Evolutionary conservation across 2,888 invertebrate species (phyloP).

Genomic region (Hipparchia sbordonii): DNA sequence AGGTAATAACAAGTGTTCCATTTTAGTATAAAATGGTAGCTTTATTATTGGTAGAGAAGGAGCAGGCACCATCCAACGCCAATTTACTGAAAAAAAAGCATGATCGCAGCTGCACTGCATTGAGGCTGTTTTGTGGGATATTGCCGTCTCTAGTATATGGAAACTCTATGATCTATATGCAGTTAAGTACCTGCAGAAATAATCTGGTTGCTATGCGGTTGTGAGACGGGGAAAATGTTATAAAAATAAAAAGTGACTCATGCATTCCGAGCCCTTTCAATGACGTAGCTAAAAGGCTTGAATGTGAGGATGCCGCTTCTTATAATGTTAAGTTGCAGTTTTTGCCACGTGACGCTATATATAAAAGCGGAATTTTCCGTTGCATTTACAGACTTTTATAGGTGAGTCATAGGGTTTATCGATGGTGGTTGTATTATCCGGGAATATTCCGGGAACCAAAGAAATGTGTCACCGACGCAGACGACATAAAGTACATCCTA

Average conservation of each 20-base stretch:
- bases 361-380: conserved; percentile 14
- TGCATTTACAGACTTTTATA: neutral
- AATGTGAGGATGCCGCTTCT: conserved; percentile 55
- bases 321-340: conserved; percentile 43
- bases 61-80: no score
- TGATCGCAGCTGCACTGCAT: no score
- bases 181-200: conserved; percentile 14
- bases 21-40: no score
- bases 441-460: neutral
- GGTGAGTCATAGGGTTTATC: conserved; percentile 6
- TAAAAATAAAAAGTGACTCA: conserved; percentile 61
- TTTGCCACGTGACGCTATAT: conserved; percentile 43
- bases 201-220: conserved; percentile 41
- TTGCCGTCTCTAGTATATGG: no score
- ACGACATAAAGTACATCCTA: no score
- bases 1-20: no score
- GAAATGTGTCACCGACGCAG: neutral
- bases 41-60: no score
- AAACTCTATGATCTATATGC: no score
- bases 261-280: conserved; percentile 46
- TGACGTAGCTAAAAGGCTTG: conserved; percentile 61
- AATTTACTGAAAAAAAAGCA: no score
- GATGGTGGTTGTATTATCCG: neutral
- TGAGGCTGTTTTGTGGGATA: no score
- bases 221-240: conserved; percentile 38